These are phyloP conservation scores for Pyrocephalus nanus DNA, from an alignment of 2,797 vertebrate genomes.

Conservation along the genomic window DNA sequence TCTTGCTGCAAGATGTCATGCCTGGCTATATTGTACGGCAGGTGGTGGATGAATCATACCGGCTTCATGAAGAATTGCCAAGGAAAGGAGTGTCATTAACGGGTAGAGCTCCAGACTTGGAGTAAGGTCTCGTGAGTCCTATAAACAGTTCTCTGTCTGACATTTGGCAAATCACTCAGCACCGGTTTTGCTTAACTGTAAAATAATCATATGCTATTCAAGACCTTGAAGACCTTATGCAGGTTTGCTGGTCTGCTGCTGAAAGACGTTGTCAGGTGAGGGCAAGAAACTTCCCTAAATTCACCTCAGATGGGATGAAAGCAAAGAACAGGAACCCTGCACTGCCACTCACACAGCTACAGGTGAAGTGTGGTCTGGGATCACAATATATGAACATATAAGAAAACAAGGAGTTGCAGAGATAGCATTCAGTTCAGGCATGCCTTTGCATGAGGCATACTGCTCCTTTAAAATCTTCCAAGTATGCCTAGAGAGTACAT, in stretches of 20 bases:
- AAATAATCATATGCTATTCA: background rate
- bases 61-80: background rate
- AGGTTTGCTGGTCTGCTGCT: background rate
- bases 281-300: background rate
- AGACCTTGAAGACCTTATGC: background rate
- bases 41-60: background rate
- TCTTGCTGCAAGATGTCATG: background rate
- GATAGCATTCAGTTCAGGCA: background rate
- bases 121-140: background rate
- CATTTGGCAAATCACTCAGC: background rate
- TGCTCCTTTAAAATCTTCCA: background rate
- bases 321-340: background rate
- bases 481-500: background rate
- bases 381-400: background rate
- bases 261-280: background rate
- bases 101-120: background rate
- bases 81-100: background rate
- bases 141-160: background rate
- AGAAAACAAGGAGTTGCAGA: background rate
- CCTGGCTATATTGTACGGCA: background rate
- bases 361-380: background rate
- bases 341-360: accelerated
- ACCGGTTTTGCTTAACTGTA: background rate
- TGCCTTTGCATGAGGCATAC: background rate
- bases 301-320: background rate